These are phyloP conservation scores for Drosophila koepferae DNA, from an alignment of 2,888 invertebrate species.

Conservation along the genomic window DNA sequence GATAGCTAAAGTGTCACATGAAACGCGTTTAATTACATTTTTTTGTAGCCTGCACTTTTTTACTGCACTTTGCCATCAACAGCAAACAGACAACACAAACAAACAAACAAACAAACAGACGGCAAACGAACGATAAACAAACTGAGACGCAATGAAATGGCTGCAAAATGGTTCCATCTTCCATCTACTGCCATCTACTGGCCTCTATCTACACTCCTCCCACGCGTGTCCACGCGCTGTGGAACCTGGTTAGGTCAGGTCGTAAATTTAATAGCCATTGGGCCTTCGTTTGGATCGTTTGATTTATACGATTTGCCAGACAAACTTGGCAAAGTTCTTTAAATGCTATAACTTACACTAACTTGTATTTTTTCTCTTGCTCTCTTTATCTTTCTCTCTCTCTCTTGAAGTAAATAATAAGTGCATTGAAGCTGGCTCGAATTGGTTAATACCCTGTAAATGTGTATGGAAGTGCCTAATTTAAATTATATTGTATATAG, in stretches of 20 bases:
- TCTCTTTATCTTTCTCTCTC: not conserved
- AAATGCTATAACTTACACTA: conserved; percentile 35
- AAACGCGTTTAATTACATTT: conserved; percentile 75
- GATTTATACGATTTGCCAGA: conserved; percentile 48
- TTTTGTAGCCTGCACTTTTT: conserved; percentile 51
- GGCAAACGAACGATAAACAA: conserved; percentile 40
- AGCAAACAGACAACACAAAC: conserved; percentile 40
- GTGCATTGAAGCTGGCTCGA: not conserved
- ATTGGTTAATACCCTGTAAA: not conserved
- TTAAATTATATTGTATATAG: too few relatives aligned
- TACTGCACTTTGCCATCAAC: conserved; percentile 33
- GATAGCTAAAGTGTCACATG: conserved; percentile 68
- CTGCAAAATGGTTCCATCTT: conserved; percentile 44
- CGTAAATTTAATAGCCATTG: conserved; percentile 73
- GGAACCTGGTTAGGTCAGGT: conserved; percentile 30
- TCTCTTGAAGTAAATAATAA: not conserved
- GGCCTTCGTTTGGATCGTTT: conserved; percentile 52
- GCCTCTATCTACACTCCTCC: not conserved
- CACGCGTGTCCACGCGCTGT: not conserved
- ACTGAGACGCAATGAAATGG: conserved; percentile 44
- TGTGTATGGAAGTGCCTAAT: not conserved
- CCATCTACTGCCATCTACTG: not conserved
- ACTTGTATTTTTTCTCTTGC: not conserved
- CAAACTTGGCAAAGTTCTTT: conserved; percentile 44
- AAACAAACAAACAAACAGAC: conserved; percentile 13